phyloP scores from a whole-genome alignment of 2,113 vertebrate genomes.

The Nothocercus julius region DNA sequence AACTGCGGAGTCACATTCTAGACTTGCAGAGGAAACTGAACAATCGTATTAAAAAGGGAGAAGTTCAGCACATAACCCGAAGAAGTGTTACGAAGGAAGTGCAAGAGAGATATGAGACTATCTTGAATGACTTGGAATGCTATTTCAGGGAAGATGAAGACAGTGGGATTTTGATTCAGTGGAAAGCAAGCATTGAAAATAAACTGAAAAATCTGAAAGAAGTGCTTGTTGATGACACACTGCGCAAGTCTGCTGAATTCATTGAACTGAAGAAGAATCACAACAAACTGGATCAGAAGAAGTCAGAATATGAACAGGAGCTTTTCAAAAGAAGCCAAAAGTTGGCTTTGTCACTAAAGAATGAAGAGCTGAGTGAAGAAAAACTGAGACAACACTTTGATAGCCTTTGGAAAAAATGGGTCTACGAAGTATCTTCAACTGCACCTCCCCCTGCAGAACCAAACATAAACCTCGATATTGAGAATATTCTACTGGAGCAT shows the following conservation, averaged over 20 bases:
- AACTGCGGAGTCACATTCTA: constrained; percentile 61
- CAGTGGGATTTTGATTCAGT: constrained; percentile 65
- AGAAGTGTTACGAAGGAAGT: neutral
- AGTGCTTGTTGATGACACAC: constrained; percentile 32
- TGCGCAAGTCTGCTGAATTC: constrained; percentile 39
- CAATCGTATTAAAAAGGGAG: constrained; percentile 62
- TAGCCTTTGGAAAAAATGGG: constrained; percentile 59
- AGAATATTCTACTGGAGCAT: constrained; percentile 25
- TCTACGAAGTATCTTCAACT: neutral
- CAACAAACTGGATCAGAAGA: constrained; percentile 29
- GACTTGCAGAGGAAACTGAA: constrained; percentile 57
- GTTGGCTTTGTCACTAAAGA: constrained; percentile 45
- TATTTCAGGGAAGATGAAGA: constrained; percentile 63
- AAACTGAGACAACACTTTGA: constrained; percentile 55
- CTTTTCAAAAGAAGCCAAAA: constrained; percentile 53
- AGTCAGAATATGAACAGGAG: constrained; percentile 42
- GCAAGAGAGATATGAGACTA: neutral
- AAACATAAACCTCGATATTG: constrained; percentile 16
- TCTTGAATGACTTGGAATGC: constrained; percentile 46
- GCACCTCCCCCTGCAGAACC: neutral
- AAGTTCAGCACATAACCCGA: neutral
- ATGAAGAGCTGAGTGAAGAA: constrained; percentile 19
- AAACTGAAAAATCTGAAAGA: constrained; percentile 48
- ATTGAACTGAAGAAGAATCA: constrained; percentile 32
- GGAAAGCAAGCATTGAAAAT: constrained; percentile 60